Conservation (phyloP, 2,797 vertebrate species). For the Orestias chungarensis region DNA sequence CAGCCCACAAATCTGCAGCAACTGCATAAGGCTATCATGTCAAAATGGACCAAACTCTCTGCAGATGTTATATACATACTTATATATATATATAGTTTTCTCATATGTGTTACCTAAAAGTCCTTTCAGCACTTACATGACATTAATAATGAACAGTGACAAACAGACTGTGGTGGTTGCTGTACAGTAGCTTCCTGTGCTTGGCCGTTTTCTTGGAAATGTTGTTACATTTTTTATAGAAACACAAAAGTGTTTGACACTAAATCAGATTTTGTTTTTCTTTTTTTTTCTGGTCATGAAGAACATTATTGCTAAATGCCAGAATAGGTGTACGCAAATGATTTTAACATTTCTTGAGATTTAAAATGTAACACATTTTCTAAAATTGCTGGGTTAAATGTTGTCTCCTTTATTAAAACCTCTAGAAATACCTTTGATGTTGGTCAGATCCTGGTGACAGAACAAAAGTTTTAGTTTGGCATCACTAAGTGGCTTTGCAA, state of each 20-base stretch:
- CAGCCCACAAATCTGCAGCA: too few relatives aligned
- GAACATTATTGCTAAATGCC: neutral
- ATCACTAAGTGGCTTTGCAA: neutral
- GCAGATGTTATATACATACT: too few relatives aligned
- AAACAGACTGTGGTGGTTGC: neutral
- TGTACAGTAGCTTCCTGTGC: neutral
- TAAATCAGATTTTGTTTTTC: neutral
- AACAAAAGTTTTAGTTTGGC: neutral
- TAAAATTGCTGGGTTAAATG: neutral
- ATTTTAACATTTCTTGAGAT: neutral
- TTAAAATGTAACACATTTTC: neutral
- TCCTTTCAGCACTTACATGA: neutral
- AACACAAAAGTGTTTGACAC: too few relatives aligned
- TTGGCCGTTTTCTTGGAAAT: neutral
- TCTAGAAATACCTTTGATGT: neutral
- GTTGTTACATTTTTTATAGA: neutral
- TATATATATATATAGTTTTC: neutral
- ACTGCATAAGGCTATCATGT: too few relatives aligned
- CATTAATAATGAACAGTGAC: neutral
- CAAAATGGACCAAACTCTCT: too few relatives aligned
- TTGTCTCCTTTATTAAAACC: neutral
- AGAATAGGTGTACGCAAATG: neutral
- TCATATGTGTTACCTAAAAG: neutral
- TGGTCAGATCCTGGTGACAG: neutral
- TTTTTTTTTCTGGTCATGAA: neutral